These are phyloP conservation scores for Monochamus saltuarius DNA, from an alignment of 1,140 invertebrate genomes.

Conservation along the genomic window DNA sequence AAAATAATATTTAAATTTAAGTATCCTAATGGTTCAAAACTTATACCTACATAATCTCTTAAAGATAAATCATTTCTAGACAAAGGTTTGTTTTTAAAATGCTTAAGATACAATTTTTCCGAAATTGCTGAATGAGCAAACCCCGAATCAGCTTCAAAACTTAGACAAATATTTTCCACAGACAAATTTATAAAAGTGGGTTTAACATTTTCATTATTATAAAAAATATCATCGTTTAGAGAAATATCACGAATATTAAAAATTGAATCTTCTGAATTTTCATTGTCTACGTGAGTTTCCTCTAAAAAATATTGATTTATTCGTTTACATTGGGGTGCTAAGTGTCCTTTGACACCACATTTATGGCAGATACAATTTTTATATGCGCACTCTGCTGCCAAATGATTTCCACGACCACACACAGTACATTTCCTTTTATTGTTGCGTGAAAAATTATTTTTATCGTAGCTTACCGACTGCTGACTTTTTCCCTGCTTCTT, in stretches of 20 bases:
- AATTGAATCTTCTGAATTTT: background rate
- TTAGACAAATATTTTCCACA: constrained; percentile 18
- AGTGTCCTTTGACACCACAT: constrained; percentile 17
- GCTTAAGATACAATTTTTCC: constrained; percentile 25
- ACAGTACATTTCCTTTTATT: background rate
- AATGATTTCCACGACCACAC: constrained; percentile 10
- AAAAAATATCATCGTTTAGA: background rate
- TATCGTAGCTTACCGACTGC: background rate
- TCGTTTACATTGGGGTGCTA: constrained; percentile 10
- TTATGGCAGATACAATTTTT: constrained; percentile 15
- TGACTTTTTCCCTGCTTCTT: background rate
- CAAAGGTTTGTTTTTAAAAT: constrained; percentile 22
- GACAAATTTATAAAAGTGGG: constrained; percentile 21
- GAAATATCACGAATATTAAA: background rate
- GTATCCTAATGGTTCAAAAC: constrained; percentile 20
- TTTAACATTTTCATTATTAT: constrained; percentile 15
- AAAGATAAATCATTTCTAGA: constrained; percentile 24
- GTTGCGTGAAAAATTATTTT: too few species aligned
- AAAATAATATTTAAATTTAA: constrained; percentile 14
- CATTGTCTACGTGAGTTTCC: background rate
- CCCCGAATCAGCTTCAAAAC: constrained; percentile 22
- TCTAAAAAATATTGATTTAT: constrained; percentile 6
- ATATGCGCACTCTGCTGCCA: background rate
- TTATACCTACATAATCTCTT: constrained; percentile 22
- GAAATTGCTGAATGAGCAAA: constrained; percentile 24